phyloP scores from a whole-genome alignment of 2,888 invertebrate genomes.

The Tipula vernalis region DNA sequence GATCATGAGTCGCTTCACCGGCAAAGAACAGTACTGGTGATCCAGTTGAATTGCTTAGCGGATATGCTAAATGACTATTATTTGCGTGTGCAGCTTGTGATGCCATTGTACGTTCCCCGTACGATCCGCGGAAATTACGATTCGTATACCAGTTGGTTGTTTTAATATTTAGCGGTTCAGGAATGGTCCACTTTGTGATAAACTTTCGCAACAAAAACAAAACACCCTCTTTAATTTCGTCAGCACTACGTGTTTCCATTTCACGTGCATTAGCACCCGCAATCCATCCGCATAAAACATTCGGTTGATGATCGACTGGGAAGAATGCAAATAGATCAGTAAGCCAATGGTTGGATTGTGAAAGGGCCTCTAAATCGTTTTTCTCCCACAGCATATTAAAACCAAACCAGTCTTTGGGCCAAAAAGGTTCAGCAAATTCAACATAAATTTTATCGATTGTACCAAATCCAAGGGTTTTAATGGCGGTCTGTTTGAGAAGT shows the following conservation, averaged over 20 bases:
- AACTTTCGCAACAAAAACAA: constrained; percentile 31
- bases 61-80: constrained; percentile 37
- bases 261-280: constrained; percentile 46
- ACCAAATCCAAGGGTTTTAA: constrained; percentile 44
- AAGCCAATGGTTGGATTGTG: constrained; percentile 22
- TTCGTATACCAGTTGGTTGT: constrained; percentile 50
- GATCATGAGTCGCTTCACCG: constrained; percentile 53
- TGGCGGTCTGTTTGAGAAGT: constrained; percentile 36
- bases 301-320: constrained; percentile 46
- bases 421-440: constrained; percentile 45
- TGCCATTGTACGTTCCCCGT: constrained; percentile 46
- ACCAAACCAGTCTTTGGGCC: constrained; percentile 41
- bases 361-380: constrained; percentile 33
- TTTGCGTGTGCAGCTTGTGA: constrained; percentile 35
- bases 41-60: constrained; percentile 31
- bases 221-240: constrained; percentile 32
- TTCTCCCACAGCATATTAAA: constrained; percentile 46
- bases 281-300: constrained; percentile 56
- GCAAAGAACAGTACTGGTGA: constrained; percentile 48
- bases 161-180: constrained; percentile 24
- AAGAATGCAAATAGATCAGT: constrained; percentile 52
- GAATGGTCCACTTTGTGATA: constrained; percentile 26
- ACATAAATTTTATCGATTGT: constrained; percentile 50
- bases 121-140: constrained; percentile 48
- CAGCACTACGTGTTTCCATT: constrained; percentile 46